Percentiles rank a stretch among this genome's conserved stretches.
phyloP scores from a whole-genome alignment of 2,888 invertebrate species.

The Toxonevra muliebris region DNA sequence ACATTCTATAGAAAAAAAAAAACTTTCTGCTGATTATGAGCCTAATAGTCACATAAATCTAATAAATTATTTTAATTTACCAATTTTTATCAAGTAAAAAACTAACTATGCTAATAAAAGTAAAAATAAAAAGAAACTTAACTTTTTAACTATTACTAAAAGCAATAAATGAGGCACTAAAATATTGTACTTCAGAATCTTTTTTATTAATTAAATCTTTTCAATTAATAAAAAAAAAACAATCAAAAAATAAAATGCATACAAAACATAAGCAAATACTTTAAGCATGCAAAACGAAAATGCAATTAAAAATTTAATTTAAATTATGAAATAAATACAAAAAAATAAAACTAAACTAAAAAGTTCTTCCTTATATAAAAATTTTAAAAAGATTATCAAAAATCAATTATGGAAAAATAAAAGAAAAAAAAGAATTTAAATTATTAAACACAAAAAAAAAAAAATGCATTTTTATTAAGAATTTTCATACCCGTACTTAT shows the following conservation, averaged over 20 bases:
- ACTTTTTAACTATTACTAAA: slow-evolving; percentile 32
- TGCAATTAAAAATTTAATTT: slow-evolving; percentile 26
- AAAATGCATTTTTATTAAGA: too few species aligned
- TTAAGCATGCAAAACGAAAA: neutral
- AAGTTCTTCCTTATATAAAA: slow-evolving; percentile 16
- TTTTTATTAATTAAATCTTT: slow-evolving; percentile 13
- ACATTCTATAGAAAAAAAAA: too few species aligned
- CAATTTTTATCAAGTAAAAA: too few species aligned
- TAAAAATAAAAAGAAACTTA: neutral
- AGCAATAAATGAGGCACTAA: neutral
- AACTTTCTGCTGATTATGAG: too few species aligned
- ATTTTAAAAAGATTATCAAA: slow-evolving; percentile 23
- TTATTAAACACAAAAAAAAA: slow-evolving; percentile 19
- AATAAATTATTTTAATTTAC: too few species aligned
- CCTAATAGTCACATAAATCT: too few species aligned
- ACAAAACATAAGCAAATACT: neutral
- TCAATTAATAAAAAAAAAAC: slow-evolving; percentile 34
- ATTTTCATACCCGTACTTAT: too few species aligned
- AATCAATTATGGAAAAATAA: slow-evolving; percentile 29
- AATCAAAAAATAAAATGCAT: neutral
- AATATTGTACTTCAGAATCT: slow-evolving; percentile 4
- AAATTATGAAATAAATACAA: slow-evolving; percentile 18
- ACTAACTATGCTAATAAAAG: neutral
- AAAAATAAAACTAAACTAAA: slow-evolving; percentile 26
- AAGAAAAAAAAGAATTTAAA: slow-evolving; percentile 34